Evolutionary conservation across 2,113 vertebrate species (phyloP), one percentile per base, ranked within the genome.

Genomic region (Rhabdornis inornatus): DNA sequence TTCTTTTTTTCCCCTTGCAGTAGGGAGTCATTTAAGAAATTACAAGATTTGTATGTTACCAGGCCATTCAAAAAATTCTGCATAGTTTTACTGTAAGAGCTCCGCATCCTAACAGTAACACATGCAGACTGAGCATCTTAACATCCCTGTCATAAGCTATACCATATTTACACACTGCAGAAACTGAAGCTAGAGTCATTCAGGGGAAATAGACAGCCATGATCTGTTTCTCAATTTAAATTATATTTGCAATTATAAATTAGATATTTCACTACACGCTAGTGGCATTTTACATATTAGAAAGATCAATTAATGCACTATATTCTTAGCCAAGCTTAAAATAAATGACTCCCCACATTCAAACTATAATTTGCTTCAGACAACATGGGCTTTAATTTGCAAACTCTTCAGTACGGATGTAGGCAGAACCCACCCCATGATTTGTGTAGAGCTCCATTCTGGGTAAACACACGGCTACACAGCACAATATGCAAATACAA

Each of bases 361-460:
- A 89, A 94, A 61, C 69, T 87, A 10, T 85, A 91, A 96, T 94
- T 96, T 93, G 47, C 57, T 81, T 78, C 77, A 89, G 75, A 89
- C 63, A 79, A 80, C 81, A 81, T 6, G 84, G 71, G 86, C 65
- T 79, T 52, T n/a, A 70, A 87, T 89, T 77, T 95, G 64, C 83
- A 92, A 93, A 92, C 76, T 89, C 80, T 63, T 81, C 5, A 3
- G 47, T 35, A 71, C 6, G 2, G 72, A 96, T 80, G 60, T 16
- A 93, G 68, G 85, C 61, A 96, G 80, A 94, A 64, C 52, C 47
- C 81, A 91, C 40, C 92, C 86, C 89, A 84, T 86, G 56, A 92
- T 83, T 60, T 93, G 71, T 57, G 44, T 27, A 66, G 55, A 80
- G 57, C 60, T 92, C 44, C 42, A 75, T 61, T 44, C 61, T 4